A percentile compares a stretch with the other conserved stretches of the same genome.
phyloP scores from a whole-genome alignment of 2,797 vertebrate genomes.

The Phrynocephalus forsythii region DNA sequence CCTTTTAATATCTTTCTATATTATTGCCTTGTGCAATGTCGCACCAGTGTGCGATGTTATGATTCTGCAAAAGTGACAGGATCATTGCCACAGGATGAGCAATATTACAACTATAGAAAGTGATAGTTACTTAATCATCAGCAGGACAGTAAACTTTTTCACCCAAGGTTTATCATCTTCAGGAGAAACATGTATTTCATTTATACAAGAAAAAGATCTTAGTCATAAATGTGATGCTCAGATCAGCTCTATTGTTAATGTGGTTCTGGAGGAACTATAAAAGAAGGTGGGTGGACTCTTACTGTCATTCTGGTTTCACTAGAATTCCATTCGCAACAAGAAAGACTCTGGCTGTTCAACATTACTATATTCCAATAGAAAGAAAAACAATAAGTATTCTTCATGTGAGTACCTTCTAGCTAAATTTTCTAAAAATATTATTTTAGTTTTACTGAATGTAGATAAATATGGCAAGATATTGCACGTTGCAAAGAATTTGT shows the following conservation, averaged over 20 bases:
- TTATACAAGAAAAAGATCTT: slow-evolving; percentile 29
- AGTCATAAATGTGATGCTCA: slow-evolving; percentile 36
- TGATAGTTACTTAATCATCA: slow-evolving; percentile 37
- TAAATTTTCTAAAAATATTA: slow-evolving; percentile 5
- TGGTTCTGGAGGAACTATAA: slow-evolving; percentile 59
- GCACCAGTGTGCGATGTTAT: background rate
- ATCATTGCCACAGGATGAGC: background rate
- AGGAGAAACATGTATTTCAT: slow-evolving; percentile 26
- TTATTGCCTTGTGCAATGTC: no score
- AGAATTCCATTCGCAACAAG: background rate
- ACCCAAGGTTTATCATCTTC: background rate
- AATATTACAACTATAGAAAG: background rate
- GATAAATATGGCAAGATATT: background rate
- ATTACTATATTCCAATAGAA: background rate
- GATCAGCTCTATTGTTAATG: slow-evolving; percentile 48
- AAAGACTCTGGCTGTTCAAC: slow-evolving; percentile 8
- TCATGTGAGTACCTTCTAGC: background rate
- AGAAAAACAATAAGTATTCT: slow-evolving; percentile 39
- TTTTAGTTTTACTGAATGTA: background rate
- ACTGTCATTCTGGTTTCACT: background rate
- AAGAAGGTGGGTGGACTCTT: slow-evolving; percentile 37
- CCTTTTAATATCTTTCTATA: background rate
- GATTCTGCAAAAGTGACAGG: background rate
- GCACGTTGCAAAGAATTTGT: background rate
- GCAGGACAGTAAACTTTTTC: slow-evolving; percentile 14